Percentiles rank a stretch among this genome's conserved stretches.
Conservation (phyloP, 1,140 invertebrate species). For the Trichonephila clavipes region DNA sequence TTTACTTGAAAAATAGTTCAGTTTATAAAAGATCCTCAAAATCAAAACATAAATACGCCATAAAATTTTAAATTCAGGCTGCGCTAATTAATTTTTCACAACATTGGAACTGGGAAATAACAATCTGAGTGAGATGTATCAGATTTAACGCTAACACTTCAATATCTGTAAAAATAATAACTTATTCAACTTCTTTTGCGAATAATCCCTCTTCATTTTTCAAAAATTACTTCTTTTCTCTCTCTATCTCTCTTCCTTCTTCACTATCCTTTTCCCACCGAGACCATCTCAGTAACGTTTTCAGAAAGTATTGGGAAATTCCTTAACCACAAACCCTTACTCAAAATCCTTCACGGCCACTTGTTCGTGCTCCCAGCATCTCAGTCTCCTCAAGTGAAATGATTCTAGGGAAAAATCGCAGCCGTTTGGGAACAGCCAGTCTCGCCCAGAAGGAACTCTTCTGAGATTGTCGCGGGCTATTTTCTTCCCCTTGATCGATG, state of each 20-base stretch:
- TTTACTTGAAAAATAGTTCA: too few relatives aligned
- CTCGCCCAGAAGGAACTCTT: background rate
- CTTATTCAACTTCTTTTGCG: too few relatives aligned
- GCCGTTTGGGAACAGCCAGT: background rate
- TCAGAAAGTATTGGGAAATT: background rate
- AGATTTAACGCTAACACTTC: too few relatives aligned
- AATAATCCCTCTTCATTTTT: background rate
- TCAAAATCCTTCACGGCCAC: background rate
- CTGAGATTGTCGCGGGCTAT: background rate
- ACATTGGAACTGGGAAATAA: too few relatives aligned
- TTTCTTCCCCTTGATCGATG: constrained; percentile 23
- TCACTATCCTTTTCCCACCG: too few relatives aligned
- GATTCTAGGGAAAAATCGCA: background rate
- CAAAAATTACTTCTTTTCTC: background rate
- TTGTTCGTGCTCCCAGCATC: background rate
- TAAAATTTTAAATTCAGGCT: too few relatives aligned
- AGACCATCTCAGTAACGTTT: background rate
- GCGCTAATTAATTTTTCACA: too few relatives aligned
- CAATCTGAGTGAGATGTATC: too few relatives aligned
- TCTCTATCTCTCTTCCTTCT: background rate
- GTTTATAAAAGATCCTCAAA: too few relatives aligned
- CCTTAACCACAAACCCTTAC: background rate
- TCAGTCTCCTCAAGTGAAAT: background rate
- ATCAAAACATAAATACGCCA: too few relatives aligned
- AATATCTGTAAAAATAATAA: too few relatives aligned